These are phyloP conservation scores for Vanacampus margaritifer DNA, from an alignment of 2,113 vertebrate genomes.

Conservation along the genomic window DNA sequence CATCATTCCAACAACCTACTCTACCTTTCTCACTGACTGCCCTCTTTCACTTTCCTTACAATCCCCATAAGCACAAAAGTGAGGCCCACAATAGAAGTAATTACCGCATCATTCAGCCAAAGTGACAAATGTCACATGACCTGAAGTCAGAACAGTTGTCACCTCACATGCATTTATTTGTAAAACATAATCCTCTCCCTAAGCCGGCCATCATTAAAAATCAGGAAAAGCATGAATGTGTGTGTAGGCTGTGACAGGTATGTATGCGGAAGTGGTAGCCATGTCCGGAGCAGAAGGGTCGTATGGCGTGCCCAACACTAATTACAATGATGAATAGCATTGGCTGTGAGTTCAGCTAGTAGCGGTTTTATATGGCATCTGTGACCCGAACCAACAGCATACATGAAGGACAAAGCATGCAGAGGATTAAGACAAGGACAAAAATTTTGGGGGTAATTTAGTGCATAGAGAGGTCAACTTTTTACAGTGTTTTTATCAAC, in stretches of 20 bases:
- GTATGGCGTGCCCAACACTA: slow-evolving; percentile 54
- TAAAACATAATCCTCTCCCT: neutral
- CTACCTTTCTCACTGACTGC: slow-evolving; percentile 33
- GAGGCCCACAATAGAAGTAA: slow-evolving; percentile 51
- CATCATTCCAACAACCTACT: slow-evolving; percentile 9
- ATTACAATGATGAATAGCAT: slow-evolving; percentile 76
- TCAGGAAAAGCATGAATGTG: slow-evolving; percentile 16
- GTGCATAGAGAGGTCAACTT: slow-evolving; percentile 33
- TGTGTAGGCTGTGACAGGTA: slow-evolving; percentile 30
- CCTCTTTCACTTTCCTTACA: slow-evolving; percentile 38
- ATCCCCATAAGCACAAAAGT: slow-evolving; percentile 43
- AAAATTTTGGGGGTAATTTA: no score
- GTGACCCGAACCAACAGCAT: slow-evolving; percentile 56
- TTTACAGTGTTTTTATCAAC: slow-evolving; percentile 21
- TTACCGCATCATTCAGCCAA: slow-evolving; percentile 59
- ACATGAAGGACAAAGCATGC: slow-evolving; percentile 57
- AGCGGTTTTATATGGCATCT: slow-evolving; percentile 64
- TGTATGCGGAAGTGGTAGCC: slow-evolving; percentile 40
- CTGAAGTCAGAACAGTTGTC: slow-evolving; percentile 9
- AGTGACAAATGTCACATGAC: slow-evolving; percentile 56
- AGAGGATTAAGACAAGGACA: slow-evolving; percentile 11
- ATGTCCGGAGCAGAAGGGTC: slow-evolving; percentile 63
- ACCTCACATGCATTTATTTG: neutral
- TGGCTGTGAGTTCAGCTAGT: slow-evolving; percentile 44
- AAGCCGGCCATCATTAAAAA: neutral